phyloP scores from a whole-genome alignment of 1,140 invertebrate genomes.

The Brachionus calyciflorus region DNA sequence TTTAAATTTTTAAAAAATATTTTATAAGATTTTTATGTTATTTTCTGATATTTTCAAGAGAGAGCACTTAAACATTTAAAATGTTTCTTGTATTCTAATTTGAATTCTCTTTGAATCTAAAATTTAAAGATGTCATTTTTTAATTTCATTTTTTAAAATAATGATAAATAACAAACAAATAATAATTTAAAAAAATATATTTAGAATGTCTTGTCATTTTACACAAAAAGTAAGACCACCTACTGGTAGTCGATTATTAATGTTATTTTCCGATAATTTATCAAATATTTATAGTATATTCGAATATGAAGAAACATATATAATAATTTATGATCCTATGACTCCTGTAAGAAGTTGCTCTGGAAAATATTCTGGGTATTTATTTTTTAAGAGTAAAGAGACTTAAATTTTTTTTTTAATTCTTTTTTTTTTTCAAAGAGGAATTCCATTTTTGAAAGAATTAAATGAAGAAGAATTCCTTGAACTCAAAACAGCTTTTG shows the following conservation, averaged over 20 bases:
- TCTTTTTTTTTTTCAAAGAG: not conserved
- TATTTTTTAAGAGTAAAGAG: not conserved
- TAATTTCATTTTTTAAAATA: too few relatives aligned
- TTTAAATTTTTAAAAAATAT: too few relatives aligned
- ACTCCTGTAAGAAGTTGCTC: constrained; percentile 17
- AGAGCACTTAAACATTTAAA: too few relatives aligned
- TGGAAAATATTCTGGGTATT: constrained; percentile 23
- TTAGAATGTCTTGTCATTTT: too few relatives aligned
- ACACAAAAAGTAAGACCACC: not conserved
- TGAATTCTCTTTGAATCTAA: too few relatives aligned
- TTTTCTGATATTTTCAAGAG: too few relatives aligned
- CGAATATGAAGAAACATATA: not conserved
- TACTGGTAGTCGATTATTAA: not conserved
- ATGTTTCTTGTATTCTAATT: too few relatives aligned
- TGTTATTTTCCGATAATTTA: constrained; percentile 19
- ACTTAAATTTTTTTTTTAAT: not conserved
- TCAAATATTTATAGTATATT: constrained; percentile 22
- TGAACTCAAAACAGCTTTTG: constrained; percentile 9
- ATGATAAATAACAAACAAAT: too few relatives aligned
- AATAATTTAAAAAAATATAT: too few relatives aligned
- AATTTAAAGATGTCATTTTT: too few relatives aligned
- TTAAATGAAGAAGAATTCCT: constrained; percentile 4
- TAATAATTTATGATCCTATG: constrained; percentile 24
- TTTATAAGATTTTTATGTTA: too few relatives aligned
- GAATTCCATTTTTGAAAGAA: constrained; percentile 7